Evolutionary conservation across 2,113 vertebrate species (phyloP).

Genomic region (Mesembrinibis cayennensis): DNA sequence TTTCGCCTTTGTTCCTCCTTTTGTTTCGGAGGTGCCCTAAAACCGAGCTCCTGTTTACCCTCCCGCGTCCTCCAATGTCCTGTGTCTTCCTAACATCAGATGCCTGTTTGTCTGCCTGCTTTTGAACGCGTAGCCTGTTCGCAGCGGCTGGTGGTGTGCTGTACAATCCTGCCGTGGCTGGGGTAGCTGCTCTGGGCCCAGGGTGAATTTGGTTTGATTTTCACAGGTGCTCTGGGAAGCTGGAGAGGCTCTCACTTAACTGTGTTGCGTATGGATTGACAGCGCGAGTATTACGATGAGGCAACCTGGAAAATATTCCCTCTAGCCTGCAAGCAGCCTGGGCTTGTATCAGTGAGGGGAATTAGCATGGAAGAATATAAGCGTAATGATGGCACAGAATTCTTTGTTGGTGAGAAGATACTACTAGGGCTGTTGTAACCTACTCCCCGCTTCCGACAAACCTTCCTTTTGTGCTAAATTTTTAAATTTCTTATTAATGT

Average conservation of each 20-base stretch:
- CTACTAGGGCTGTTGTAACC: background rate
- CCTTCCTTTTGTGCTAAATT: background rate
- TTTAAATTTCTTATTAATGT: background rate
- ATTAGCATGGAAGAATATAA: background rate
- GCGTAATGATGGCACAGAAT: background rate
- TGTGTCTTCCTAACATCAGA: background rate
- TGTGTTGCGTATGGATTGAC: background rate
- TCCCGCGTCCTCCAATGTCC: background rate
- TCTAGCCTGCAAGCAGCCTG: background rate
- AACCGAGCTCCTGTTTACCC: background rate
- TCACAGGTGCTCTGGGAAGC: background rate
- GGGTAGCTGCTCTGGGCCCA: background rate
- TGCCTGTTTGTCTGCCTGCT: background rate
- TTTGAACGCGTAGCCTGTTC: background rate
- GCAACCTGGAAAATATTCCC: background rate
- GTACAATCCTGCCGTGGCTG: fast-evolving
- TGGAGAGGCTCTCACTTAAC: background rate
- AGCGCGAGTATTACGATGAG: background rate
- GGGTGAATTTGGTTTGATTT: background rate
- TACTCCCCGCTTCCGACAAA: background rate
- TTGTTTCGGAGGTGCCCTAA: background rate
- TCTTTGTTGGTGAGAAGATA: too few species aligned
- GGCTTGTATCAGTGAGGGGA: background rate
- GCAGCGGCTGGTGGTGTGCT: background rate
- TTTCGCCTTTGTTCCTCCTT: background rate